A percentile compares a stretch with the other conserved stretches of the same genome.
These are phyloP conservation scores for Prenolepis imparis DNA, from an alignment of 2,888 invertebrate species.

Conservation along the genomic window DNA sequence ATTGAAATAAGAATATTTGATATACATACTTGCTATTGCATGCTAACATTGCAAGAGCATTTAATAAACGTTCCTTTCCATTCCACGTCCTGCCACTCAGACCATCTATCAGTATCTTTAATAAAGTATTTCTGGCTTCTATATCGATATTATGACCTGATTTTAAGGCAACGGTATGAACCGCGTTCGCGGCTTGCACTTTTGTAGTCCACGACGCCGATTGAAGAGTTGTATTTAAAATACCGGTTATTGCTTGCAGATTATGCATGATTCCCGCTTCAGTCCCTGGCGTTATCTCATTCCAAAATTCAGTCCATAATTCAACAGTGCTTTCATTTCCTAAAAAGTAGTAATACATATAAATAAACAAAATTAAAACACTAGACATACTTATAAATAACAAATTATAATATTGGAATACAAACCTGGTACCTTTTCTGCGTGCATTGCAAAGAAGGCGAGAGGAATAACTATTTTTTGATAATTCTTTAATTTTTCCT, in stretches of 20 bases:
- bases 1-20: not conserved
- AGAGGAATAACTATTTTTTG: constrained; percentile 92
- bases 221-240: constrained; percentile 91
- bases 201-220: constrained; percentile 96
- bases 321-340: constrained; percentile 89
- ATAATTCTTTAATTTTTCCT: constrained; percentile 93
- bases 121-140: constrained; percentile 89
- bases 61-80: constrained; percentile 94
- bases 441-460: constrained; percentile 97
- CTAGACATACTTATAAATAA: constrained; percentile 14
- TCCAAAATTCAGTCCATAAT: constrained; percentile 96
- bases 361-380: not conserved
- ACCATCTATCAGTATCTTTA: constrained; percentile 90
- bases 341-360: constrained; percentile 57
- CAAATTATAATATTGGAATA: constrained; percentile 26
- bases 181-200: constrained; percentile 93
- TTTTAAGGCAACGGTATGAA: constrained; percentile 92
- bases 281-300: constrained; percentile 94
- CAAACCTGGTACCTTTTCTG: constrained; percentile 89
- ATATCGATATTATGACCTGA: constrained; percentile 90
- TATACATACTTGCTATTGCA: constrained; percentile 90
- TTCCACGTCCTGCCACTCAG: constrained; percentile 95
- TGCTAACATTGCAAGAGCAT: constrained; percentile 92
- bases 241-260: constrained; percentile 90
- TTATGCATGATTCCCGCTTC: constrained; percentile 94